These are phyloP conservation scores for Drosophila villosipedis DNA, from an alignment of 2,888 invertebrate species.

Conservation along the genomic window DNA sequence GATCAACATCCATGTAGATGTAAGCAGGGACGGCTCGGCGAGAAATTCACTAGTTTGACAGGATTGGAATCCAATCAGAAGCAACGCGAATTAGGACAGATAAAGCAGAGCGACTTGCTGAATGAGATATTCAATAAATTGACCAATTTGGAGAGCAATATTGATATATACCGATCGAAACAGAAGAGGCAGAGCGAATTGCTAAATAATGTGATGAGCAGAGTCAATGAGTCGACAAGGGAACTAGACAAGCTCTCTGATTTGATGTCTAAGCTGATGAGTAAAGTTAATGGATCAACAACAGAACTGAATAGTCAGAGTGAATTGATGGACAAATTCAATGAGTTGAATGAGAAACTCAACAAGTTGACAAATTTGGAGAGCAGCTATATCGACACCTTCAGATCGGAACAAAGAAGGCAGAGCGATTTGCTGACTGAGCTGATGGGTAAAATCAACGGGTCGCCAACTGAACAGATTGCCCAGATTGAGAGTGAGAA, in stretches of 20 bases:
- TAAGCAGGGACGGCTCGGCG: neutral
- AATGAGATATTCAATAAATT: neutral
- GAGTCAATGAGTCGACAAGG: neutral
- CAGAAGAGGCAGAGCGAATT: slow-evolving; percentile 1
- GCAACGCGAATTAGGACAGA: neutral
- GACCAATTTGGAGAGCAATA: neutral
- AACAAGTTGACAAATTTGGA: neutral
- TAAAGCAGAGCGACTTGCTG: neutral
- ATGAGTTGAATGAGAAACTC: neutral
- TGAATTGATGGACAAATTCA: too few relatives aligned
- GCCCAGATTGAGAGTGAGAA: slow-evolving; percentile 10
- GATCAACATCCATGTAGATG: neutral
- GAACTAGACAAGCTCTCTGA: too few relatives aligned
- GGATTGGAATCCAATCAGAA: neutral
- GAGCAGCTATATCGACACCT: neutral
- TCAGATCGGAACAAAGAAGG: slow-evolving; percentile 21
- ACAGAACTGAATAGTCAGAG: too few relatives aligned
- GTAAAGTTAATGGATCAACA: too few relatives aligned
- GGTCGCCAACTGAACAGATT: neutral
- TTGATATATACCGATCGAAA: slow-evolving; percentile 9
- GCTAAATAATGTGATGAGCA: neutral
- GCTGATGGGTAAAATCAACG: neutral
- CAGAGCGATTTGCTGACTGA: neutral
- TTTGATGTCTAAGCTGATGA: too few relatives aligned
- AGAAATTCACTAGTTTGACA: neutral